Conservation (phyloP, 2,797 vertebrate species). For the Epinephelus coioides region DNA sequence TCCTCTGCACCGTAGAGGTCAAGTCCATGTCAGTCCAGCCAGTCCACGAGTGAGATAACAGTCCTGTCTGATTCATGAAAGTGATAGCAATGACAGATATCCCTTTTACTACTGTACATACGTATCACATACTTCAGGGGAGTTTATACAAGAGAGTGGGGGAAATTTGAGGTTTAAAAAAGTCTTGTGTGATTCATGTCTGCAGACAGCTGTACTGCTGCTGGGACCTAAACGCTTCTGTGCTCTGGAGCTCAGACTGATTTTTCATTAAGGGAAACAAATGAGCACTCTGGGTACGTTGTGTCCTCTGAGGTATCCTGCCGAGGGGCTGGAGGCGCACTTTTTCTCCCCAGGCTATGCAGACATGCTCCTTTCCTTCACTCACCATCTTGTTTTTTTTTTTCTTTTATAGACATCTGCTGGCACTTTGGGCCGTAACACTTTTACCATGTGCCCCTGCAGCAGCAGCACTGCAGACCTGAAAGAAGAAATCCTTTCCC, state of each 20-base stretch:
- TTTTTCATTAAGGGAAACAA: slow-evolving; percentile 64
- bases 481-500: slow-evolving; percentile 34
- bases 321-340: slow-evolving; percentile 38
- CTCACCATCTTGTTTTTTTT: slow-evolving; percentile 37
- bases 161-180: slow-evolving; percentile 24
- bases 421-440: slow-evolving; percentile 74
- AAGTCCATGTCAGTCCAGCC: slow-evolving; percentile 48
- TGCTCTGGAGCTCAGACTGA: slow-evolving; percentile 46
- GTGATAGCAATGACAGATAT: no score
- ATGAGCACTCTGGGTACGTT: slow-evolving; percentile 50
- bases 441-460: slow-evolving; percentile 73
- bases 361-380: slow-evolving; percentile 57
- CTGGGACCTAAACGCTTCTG: slow-evolving; percentile 25
- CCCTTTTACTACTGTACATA: background rate
- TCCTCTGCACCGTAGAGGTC: slow-evolving; percentile 42
- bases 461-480: slow-evolving; percentile 41
- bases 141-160: background rate
- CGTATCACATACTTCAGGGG: background rate
- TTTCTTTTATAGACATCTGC: slow-evolving; percentile 77
- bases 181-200: slow-evolving; percentile 27
- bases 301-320: slow-evolving; percentile 64
- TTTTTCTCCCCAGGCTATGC: slow-evolving; percentile 52
- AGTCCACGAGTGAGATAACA: slow-evolving; percentile 18
- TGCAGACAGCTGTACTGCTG: slow-evolving; percentile 31
- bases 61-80: background rate